Evolutionary conservation across 1,140 invertebrate species (phyloP).

Genomic region (Polypedilum pembai): DNA sequence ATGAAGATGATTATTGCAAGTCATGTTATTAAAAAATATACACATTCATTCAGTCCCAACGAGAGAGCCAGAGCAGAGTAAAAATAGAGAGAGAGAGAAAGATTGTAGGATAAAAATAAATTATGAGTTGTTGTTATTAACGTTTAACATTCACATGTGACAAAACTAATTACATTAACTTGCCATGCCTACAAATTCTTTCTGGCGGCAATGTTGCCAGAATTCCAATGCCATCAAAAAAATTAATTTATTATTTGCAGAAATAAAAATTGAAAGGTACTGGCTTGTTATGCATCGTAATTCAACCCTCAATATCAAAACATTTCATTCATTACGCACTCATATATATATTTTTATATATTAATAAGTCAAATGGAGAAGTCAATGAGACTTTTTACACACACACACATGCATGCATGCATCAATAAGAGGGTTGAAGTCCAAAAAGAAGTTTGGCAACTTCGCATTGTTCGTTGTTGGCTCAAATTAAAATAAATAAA

Average conservation of each 20-base stretch:
- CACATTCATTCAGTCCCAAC: too few species aligned
- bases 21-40: too few species aligned
- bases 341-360: too few species aligned
- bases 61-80: too few species aligned
- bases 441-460: conserved; percentile 3
- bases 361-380: conserved; percentile 12
- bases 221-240: not conserved
- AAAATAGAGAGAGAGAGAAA: too few species aligned
- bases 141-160: conserved; percentile 17
- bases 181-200: conserved; percentile 8
- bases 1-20: too few species aligned
- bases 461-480: not conserved
- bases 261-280: not conserved
- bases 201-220: not conserved
- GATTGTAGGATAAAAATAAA: not conserved
- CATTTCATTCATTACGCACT: conserved; percentile 6
- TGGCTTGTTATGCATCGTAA: conserved; percentile 4
- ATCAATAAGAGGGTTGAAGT: not conserved
- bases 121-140: conserved; percentile 12
- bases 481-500: conserved; percentile 2
- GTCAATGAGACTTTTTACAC: not conserved
- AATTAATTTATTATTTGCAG: conserved; percentile 7
- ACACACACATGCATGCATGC: not conserved
- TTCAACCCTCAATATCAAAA: conserved; percentile 18
- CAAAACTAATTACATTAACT: conserved; percentile 19